These are phyloP conservation scores for Tenebrosternarchus preto DNA, from an alignment of 2,113 vertebrate species.

Conservation along the genomic window DNA sequence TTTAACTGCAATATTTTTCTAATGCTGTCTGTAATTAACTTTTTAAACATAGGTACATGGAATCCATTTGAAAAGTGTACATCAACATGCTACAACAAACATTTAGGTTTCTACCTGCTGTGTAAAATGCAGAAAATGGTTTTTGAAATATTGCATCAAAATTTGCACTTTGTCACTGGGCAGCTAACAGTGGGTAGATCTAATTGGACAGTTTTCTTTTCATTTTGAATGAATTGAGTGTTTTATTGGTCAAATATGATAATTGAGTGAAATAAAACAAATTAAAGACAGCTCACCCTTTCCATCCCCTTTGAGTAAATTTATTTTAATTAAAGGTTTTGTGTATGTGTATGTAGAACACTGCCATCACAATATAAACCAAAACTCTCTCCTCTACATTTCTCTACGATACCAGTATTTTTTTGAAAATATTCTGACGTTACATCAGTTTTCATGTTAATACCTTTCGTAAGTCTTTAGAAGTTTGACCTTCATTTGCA, in stretches of 20 bases:
- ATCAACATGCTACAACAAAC: constrained; percentile 2
- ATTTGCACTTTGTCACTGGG: constrained; percentile 50
- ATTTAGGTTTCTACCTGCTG: constrained; percentile 31
- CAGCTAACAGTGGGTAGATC: constrained; percentile 45
- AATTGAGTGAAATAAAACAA: constrained; percentile 48
- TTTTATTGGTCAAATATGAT: constrained; percentile 28
- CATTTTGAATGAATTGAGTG: constrained; percentile 24
- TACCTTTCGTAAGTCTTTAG: too few relatives aligned
- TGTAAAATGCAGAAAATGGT: constrained; percentile 30
- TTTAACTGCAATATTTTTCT: constrained; percentile 56
- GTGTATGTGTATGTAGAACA: too few relatives aligned
- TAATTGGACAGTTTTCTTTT: constrained; percentile 14
- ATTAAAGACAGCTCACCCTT: constrained; percentile 26
- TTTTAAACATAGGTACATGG: constrained; percentile 27
- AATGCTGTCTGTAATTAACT: constrained; percentile 26
- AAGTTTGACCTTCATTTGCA: too few relatives aligned
- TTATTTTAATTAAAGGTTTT: not conserved
- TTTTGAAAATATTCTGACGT: too few relatives aligned
- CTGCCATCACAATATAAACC: too few relatives aligned
- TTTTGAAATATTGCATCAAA: constrained; percentile 24
- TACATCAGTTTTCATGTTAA: too few relatives aligned
- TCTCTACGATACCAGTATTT: too few relatives aligned
- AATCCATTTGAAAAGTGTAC: too few relatives aligned
- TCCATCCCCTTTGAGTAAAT: not conserved
- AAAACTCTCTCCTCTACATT: too few relatives aligned